A percentile compares a stretch with the other conserved stretches of the same genome.
These are phyloP conservation scores for Lasioglossum albipes DNA, from an alignment of 1,140 invertebrate genomes.

Conservation along the genomic window DNA sequence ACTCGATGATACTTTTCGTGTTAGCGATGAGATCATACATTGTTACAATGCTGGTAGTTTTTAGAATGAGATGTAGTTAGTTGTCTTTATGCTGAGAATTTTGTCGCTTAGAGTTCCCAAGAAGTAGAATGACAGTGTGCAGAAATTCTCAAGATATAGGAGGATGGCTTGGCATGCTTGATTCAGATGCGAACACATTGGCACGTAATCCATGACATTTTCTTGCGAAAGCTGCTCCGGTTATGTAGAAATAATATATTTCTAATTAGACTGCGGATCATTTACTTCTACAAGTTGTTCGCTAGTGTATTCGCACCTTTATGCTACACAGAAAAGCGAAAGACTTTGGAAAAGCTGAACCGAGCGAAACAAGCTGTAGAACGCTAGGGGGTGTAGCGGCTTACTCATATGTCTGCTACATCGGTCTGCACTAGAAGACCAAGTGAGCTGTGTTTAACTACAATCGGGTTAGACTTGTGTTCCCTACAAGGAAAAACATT, in stretches of 20 bases:
- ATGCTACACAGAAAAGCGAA: conserved; percentile 39
- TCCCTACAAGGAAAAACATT: conserved; percentile 67
- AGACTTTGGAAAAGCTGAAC: conserved; percentile 38
- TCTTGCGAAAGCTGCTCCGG: no score
- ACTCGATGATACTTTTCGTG: conserved; percentile 1
- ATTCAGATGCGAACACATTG: no score
- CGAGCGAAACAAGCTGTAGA: conserved; percentile 52
- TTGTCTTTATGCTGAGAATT: no score
- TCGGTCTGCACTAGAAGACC: conserved; percentile 62
- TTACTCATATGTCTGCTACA: conserved; percentile 65
- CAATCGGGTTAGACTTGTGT: conserved; percentile 68
- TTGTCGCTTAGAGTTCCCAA: no score
- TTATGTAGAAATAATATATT: no score
- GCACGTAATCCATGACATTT: no score
- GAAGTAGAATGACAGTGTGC: no score
- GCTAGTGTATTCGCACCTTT: conserved; percentile 29
- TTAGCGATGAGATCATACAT: not conserved
- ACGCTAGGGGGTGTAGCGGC: conserved; percentile 50
- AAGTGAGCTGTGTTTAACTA: conserved; percentile 64
- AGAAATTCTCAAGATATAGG: no score
- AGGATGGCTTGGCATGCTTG: no score
- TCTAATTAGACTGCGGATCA: no score
- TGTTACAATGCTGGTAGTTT: not conserved
- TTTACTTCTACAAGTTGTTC: no score
- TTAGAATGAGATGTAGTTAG: no score